phyloP scores from a whole-genome alignment of 2,888 invertebrate genomes.

The Hedya salicella region DNA sequence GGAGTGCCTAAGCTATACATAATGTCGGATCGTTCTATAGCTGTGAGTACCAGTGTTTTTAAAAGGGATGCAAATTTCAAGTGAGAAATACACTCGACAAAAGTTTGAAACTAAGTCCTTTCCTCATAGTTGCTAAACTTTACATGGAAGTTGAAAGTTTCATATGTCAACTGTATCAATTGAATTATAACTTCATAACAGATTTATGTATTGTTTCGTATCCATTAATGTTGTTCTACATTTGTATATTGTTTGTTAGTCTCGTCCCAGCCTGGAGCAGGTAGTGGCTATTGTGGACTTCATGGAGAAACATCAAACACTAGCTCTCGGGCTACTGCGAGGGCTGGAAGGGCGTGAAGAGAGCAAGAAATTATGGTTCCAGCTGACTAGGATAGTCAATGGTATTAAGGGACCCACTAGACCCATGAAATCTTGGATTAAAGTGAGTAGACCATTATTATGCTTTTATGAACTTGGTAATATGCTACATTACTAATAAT shows the following conservation, averaged over 20 bases:
- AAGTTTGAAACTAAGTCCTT: constrained; percentile 29
- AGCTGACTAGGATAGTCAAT: constrained; percentile 71
- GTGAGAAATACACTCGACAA: constrained; percentile 33
- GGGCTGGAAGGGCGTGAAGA: constrained; percentile 75
- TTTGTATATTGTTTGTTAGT: constrained; percentile 53
- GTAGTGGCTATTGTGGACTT: constrained; percentile 76
- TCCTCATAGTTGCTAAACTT: constrained; percentile 4
- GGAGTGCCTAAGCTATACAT: constrained; percentile 36
- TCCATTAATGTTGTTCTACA: neutral
- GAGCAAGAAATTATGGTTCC: constrained; percentile 75
- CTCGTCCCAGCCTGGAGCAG: constrained; percentile 76
- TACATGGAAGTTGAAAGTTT: neutral
- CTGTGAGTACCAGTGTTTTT: constrained; percentile 60
- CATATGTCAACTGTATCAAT: no score
- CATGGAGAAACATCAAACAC: constrained; percentile 74
- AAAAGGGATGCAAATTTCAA: constrained; percentile 1
- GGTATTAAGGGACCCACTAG: constrained; percentile 71
- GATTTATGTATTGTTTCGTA: neutral
- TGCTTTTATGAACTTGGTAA: no score
- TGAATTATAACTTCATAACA: neutral
- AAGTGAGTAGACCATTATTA: constrained; percentile 57
- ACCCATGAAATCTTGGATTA: constrained; percentile 80
- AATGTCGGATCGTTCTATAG: constrained; percentile 74
- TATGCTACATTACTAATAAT: no score
- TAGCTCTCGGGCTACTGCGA: constrained; percentile 70